Evolutionary conservation across 2,797 vertebrate genomes (phyloP).

Genomic region (Sebastes wilsoni): DNA sequence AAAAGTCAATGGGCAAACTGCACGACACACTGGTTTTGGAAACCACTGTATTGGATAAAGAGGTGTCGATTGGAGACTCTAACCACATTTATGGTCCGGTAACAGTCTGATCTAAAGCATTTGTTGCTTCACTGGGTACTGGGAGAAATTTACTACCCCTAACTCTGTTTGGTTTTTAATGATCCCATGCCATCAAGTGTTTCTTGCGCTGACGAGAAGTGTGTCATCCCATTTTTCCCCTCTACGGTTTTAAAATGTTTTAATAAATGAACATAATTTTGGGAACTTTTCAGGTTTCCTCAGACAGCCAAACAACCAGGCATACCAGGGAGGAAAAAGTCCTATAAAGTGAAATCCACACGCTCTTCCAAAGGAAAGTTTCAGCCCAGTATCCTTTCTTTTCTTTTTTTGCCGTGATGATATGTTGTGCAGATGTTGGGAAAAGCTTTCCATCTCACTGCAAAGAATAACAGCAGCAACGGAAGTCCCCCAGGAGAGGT

Average conservation of each 20-base stretch:
- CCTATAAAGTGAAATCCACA: conserved; percentile 53
- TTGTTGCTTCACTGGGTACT: conserved; percentile 20
- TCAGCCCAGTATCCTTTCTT: conserved; percentile 37
- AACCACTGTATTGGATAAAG: background rate
- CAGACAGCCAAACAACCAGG: background rate
- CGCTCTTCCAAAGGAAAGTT: conserved; percentile 67
- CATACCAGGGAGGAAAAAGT: conserved; percentile 29
- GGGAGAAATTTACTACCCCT: conserved; percentile 16
- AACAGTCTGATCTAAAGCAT: conserved; percentile 26
- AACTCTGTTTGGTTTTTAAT: conserved; percentile 34
- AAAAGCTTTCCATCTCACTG: conserved; percentile 72
- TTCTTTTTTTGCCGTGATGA: conserved; percentile 46
- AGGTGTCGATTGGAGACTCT: conserved; percentile 24
- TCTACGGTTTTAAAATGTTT: background rate
- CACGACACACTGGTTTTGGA: background rate
- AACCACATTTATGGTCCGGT: conserved; percentile 4
- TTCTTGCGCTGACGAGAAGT: background rate
- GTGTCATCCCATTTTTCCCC: conserved; percentile 27
- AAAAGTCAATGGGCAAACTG: background rate
- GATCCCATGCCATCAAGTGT: conserved; percentile 38
- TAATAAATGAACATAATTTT: conserved; percentile 29
- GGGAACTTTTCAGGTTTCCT: conserved; percentile 39
- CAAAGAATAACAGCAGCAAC: conserved; percentile 73
- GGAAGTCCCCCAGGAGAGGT: conserved; percentile 68
- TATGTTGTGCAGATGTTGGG: conserved; percentile 80